These are phyloP conservation scores for Tetragonisca angustula DNA, from an alignment of 2,888 invertebrate genomes.

Conservation along the genomic window DNA sequence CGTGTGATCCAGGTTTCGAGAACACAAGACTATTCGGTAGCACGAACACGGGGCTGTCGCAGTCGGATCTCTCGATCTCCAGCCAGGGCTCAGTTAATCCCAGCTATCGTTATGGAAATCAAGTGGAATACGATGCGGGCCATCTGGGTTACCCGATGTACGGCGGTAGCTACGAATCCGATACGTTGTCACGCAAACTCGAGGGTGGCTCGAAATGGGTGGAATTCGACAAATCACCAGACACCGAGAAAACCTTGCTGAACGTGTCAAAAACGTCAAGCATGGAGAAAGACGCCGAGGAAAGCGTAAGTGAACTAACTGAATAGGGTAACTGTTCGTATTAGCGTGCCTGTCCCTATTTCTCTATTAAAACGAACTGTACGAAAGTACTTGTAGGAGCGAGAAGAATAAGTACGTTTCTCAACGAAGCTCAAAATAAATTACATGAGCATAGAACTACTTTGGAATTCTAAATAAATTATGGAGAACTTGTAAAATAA, in stretches of 20 bases:
- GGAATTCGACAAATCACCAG: conserved; percentile 82
- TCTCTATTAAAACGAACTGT: too few species aligned
- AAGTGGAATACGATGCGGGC: conserved; percentile 90
- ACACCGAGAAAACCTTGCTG: conserved; percentile 79
- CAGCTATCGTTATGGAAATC: conserved; percentile 92
- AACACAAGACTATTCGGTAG: conserved; percentile 85
- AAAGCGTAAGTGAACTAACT: conserved; percentile 56
- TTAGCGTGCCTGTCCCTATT: not conserved
- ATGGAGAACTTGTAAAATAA: too few species aligned
- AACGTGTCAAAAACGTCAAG: conserved; percentile 75
- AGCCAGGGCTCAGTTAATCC: conserved; percentile 90
- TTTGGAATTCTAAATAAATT: too few species aligned
- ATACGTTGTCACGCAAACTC: conserved; percentile 76
- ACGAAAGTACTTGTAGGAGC: too few species aligned
- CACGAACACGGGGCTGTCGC: conserved; percentile 91
- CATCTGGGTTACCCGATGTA: conserved; percentile 89
- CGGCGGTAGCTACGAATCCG: conserved; percentile 85
- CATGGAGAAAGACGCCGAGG: conserved; percentile 72
- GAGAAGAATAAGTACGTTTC: too few species aligned
- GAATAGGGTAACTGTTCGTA: too few species aligned
- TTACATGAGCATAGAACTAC: too few species aligned
- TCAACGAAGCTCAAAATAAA: too few species aligned
- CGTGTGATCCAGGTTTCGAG: conserved; percentile 72
- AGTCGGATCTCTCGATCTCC: conserved; percentile 91
- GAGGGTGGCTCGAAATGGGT: conserved; percentile 81